phyloP scores from a whole-genome alignment of 1,140 invertebrate genomes.

The Drosophila miranda region DNA sequence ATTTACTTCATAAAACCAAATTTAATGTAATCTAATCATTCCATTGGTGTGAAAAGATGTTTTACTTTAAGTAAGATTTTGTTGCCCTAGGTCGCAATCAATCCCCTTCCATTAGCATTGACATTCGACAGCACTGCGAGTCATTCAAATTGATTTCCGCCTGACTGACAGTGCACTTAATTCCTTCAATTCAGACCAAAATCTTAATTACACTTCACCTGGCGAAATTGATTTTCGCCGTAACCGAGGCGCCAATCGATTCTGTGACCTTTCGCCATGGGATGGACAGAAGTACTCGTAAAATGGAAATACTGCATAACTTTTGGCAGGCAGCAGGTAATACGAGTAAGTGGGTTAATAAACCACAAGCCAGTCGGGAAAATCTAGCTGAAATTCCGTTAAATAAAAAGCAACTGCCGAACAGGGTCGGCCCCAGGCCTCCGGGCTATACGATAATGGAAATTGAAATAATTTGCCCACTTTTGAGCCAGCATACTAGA shows the following conservation, averaged over 20 bases:
- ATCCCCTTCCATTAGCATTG: too few species aligned
- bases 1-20: too few species aligned
- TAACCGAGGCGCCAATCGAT: not conserved
- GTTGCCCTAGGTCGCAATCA: too few species aligned
- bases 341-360: slow-evolving; percentile 65
- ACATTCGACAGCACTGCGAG: too few species aligned
- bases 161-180: not conserved
- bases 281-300: slow-evolving; percentile 6
- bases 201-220: slow-evolving; percentile 10
- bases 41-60: too few species aligned
- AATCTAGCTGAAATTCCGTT: slow-evolving; percentile 46
- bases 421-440: slow-evolving; percentile 13
- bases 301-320: slow-evolving; percentile 9
- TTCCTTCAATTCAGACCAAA: not conserved
- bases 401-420: slow-evolving; percentile 41
- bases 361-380: slow-evolving; percentile 53
- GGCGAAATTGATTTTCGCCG: slow-evolving; percentile 19
- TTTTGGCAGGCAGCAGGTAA: slow-evolving; percentile 29
- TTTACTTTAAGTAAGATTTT: too few species aligned
- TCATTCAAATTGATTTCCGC: not conserved
- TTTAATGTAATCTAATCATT: too few species aligned
- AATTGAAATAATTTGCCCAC: slow-evolving; percentile 80
- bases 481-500: slow-evolving; percentile 51
- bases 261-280: slow-evolving; percentile 3
- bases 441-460: slow-evolving; percentile 70